phyloP scores from a whole-genome alignment of 2,888 invertebrate species.

The Plemyria rubiginata region DNA sequence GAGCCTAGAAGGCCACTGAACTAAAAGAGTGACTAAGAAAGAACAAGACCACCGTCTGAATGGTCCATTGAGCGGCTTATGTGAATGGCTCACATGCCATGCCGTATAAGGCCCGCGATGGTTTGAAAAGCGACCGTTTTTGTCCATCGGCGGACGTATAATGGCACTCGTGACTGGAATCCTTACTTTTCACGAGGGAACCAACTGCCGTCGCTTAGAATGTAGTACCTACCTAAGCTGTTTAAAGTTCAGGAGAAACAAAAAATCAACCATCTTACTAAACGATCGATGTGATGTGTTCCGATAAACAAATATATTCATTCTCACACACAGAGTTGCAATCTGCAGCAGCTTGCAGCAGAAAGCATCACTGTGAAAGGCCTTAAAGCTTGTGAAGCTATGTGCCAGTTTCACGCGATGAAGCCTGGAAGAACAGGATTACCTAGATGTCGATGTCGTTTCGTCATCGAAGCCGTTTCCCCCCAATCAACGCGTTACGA shows the following conservation, averaged over 20 bases:
- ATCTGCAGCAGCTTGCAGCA: too few species aligned
- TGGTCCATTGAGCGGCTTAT: slow-evolving; percentile 19
- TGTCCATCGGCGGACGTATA: not conserved
- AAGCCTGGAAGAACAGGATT: too few species aligned
- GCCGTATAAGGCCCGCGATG: slow-evolving; percentile 18
- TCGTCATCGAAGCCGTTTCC: slow-evolving; percentile 13
- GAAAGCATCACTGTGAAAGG: too few species aligned
- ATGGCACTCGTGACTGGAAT: slow-evolving; percentile 13
- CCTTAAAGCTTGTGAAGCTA: too few species aligned
- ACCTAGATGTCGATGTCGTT: too few species aligned
- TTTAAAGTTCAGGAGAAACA: not conserved
- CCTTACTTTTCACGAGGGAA: slow-evolving; percentile 25
- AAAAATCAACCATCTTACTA: too few species aligned
- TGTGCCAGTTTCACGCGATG: too few species aligned
- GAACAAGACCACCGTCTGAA: slow-evolving; percentile 1
- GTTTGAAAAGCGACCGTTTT: slow-evolving; percentile 11
- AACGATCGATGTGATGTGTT: too few species aligned
- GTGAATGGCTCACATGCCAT: slow-evolving; percentile 13
- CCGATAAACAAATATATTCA: too few species aligned
- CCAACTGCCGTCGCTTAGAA: not conserved
- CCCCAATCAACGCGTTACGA: slow-evolving; percentile 1
- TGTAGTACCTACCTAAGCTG: not conserved
- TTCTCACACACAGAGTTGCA: too few species aligned
- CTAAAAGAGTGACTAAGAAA: slow-evolving; percentile 1
- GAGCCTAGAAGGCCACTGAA: not conserved